Percentiles rank a stretch among this genome's conserved stretches.
Conservation (phyloP, 2,113 vertebrate species). For the Rhizomys pruinosus region DNA sequence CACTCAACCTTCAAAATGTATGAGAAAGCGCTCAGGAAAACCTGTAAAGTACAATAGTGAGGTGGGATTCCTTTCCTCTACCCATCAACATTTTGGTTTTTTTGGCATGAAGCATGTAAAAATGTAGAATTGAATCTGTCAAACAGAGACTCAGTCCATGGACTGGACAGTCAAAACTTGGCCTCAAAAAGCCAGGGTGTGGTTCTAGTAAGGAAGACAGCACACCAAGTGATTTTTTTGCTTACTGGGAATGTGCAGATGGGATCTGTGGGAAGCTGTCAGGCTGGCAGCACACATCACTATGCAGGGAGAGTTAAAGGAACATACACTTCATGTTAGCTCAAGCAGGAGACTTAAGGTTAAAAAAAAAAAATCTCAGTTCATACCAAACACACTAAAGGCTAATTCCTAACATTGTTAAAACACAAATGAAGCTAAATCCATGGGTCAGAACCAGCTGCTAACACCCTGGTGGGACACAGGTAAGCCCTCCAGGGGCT, state of each 20-base stretch:
- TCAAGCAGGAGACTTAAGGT: neutral
- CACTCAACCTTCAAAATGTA: neutral
- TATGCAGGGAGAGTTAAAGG: neutral
- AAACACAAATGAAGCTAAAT: conserved; percentile 43
- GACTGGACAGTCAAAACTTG: neutral
- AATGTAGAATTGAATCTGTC: conserved; percentile 13
- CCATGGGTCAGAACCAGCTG: neutral
- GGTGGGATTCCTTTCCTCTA: neutral
- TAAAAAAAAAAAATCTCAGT: neutral
- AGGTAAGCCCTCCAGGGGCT: neutral
- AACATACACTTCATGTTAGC: neutral
- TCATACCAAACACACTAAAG: conserved; percentile 1
- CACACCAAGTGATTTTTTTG: neutral
- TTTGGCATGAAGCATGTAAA: conserved; percentile 74
- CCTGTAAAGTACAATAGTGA: neutral
- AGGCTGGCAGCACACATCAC: neutral
- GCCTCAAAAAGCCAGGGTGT: neutral
- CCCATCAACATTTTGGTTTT: neutral
- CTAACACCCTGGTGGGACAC: neutral
- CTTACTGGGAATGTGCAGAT: conserved; percentile 11
- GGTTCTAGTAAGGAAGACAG: neutral
- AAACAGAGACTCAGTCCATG: neutral
- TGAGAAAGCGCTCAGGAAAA: neutral
- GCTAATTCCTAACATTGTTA: too few species aligned
- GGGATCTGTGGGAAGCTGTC: neutral